Percentiles rank a stretch among this genome's conserved stretches.
phyloP scores from a whole-genome alignment of 2,888 invertebrate genomes.

The Drosophila demipolita region DNA sequence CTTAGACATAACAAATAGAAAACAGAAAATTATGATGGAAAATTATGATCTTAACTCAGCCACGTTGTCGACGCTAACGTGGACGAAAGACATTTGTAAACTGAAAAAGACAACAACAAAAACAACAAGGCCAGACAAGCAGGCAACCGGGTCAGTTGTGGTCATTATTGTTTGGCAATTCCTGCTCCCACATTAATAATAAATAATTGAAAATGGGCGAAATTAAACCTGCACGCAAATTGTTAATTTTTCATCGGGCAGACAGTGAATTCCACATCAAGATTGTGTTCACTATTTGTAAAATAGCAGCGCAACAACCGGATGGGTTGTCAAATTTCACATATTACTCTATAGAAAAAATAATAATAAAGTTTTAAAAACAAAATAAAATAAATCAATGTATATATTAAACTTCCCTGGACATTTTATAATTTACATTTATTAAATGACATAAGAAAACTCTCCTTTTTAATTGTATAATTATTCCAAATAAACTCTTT shows the following conservation, averaged over 20 bases:
- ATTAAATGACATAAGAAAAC: not conserved
- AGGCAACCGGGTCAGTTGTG: constrained; percentile 43
- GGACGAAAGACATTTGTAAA: constrained; percentile 68
- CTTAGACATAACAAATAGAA: constrained; percentile 63
- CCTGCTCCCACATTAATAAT: constrained; percentile 54
- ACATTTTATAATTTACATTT: not conserved
- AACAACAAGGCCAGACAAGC: not conserved
- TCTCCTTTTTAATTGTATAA: not conserved
- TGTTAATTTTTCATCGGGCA: constrained; percentile 55
- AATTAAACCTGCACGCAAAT: constrained; percentile 55
- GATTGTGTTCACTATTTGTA: constrained; percentile 4
- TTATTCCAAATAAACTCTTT: not conserved
- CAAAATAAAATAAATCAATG: not conserved
- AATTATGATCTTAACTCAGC: constrained; percentile 70
- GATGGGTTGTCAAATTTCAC: not conserved
- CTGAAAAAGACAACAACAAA: constrained; percentile 25
- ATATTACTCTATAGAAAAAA: not conserved
- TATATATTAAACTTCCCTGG: not conserved
- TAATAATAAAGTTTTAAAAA: too few species aligned
- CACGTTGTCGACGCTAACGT: constrained; percentile 56
- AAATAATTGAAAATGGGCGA: constrained; percentile 38
- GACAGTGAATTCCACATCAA: constrained; percentile 9
- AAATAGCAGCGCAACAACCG: constrained; percentile 11
- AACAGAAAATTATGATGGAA: constrained; percentile 72
- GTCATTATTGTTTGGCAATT: constrained; percentile 49